These are phyloP conservation scores for Vulpes vulpes DNA, from an alignment of 2,113 vertebrate genomes.

Conservation along the genomic window DNA sequence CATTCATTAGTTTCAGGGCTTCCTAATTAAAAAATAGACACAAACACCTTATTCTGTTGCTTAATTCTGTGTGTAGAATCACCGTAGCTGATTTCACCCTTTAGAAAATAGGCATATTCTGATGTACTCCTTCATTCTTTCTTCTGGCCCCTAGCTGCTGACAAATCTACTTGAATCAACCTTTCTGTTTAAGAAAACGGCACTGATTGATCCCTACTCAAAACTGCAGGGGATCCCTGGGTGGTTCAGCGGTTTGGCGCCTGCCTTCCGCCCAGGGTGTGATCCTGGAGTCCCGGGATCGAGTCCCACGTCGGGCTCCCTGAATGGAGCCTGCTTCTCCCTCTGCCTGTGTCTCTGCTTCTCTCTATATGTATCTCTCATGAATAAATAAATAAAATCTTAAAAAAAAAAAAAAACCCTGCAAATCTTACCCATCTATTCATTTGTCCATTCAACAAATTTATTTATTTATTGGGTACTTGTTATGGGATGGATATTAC, in stretches of 20 bases:
- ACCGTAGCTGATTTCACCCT: slow-evolving; percentile 29
- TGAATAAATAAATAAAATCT: too few species aligned
- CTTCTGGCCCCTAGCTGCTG: not conserved
- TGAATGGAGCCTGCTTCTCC: too few species aligned
- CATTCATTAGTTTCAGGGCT: slow-evolving; percentile 90
- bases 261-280: too few species aligned
- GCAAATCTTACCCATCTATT: not conserved
- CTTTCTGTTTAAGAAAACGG: not conserved
- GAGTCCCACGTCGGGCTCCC: too few species aligned
- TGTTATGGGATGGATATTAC: not conserved
- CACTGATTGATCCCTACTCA: not conserved
- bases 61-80: not conserved
- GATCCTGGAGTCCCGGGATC: too few species aligned
- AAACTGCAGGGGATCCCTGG: not conserved
- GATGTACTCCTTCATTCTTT: not conserved
- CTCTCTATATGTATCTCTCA: too few species aligned
- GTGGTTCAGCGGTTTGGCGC: too few species aligned
- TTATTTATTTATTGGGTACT: not conserved
- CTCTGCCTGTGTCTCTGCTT: too few species aligned
- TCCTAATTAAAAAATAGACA: slow-evolving; percentile 87
- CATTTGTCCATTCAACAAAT: not conserved
- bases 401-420: too few species aligned
- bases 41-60: slow-evolving; percentile 32
- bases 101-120: not conserved
- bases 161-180: not conserved